Evolutionary conservation across 2,888 invertebrate species (phyloP).

Genomic region (Tromatobia lineatoria): DNA sequence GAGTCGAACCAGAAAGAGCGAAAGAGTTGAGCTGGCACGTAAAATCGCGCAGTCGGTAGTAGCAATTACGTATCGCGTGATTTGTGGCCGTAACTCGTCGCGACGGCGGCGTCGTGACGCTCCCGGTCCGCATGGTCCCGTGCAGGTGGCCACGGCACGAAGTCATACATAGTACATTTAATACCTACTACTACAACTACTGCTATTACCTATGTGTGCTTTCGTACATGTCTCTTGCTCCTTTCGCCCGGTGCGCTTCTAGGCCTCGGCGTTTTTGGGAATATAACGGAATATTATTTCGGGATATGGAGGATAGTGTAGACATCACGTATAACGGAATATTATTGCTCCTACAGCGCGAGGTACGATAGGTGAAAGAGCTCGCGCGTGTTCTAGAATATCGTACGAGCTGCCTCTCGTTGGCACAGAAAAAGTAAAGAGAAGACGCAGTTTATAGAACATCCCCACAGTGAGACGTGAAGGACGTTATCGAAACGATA

Average conservation of each 20-base stretch:
- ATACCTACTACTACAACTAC: slow-evolving; percentile 48
- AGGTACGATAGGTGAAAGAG: slow-evolving; percentile 47
- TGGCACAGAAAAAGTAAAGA: slow-evolving; percentile 45
- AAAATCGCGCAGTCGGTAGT: slow-evolving; percentile 83
- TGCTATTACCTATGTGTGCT: slow-evolving; percentile 18
- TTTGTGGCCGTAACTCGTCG: slow-evolving; percentile 84
- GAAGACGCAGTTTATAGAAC: slow-evolving; percentile 19
- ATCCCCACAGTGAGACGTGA: not conserved
- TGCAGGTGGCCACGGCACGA: slow-evolving; percentile 82
- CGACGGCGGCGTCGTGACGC: slow-evolving; percentile 85
- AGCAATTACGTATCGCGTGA: slow-evolving; percentile 85
- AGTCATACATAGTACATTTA: slow-evolving; percentile 74
- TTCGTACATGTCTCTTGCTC: slow-evolving; percentile 44
- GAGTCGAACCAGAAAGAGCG: slow-evolving; percentile 43
- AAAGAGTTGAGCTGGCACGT: slow-evolving; percentile 69
- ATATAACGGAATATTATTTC: slow-evolving; percentile 79
- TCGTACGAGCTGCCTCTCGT: slow-evolving; percentile 59
- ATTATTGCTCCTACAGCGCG: slow-evolving; percentile 71
- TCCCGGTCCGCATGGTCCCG: slow-evolving; percentile 79
- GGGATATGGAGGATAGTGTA: slow-evolving; percentile 55
- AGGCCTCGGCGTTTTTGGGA: slow-evolving; percentile 74
- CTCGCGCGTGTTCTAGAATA: slow-evolving; percentile 53
- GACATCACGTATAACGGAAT: slow-evolving; percentile 74
- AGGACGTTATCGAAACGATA: slow-evolving; percentile 1
- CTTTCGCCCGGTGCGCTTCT: slow-evolving; percentile 63